Percentiles rank a stretch among this genome's conserved stretches.
These are phyloP conservation scores for Penaeus monodon DNA, from an alignment of 2,888 invertebrate species.

Conservation along the genomic window DNA sequence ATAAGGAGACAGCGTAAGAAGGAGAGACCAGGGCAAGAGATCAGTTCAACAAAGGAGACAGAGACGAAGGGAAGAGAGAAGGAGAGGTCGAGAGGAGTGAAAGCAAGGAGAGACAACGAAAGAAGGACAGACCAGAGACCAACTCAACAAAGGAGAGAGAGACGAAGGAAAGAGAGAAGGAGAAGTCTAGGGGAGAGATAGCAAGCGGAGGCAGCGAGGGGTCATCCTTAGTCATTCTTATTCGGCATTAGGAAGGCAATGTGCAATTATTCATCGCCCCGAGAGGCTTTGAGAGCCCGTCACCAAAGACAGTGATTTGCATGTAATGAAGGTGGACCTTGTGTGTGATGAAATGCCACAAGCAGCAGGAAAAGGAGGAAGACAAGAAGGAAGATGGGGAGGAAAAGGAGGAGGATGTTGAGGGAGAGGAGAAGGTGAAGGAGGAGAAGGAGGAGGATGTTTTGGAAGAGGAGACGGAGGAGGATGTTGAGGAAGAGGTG, in stretches of 20 bases:
- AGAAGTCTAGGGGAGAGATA: too few relatives aligned
- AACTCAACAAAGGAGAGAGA: background rate
- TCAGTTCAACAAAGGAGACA: background rate
- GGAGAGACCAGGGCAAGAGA: background rate
- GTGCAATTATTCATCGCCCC: slow-evolving; percentile 45
- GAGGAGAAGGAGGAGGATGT: too few relatives aligned
- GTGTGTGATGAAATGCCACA: slow-evolving; percentile 51
- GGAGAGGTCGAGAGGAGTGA: background rate
- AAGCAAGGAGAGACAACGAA: too few relatives aligned
- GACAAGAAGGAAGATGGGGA: background rate
- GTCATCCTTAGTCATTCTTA: slow-evolving; percentile 32
- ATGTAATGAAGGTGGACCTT: slow-evolving; percentile 48
- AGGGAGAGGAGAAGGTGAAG: too few relatives aligned
- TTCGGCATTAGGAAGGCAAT: slow-evolving; percentile 41
- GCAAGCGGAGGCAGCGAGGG: too few relatives aligned
- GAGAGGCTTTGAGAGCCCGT: slow-evolving; percentile 37
- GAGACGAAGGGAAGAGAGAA: background rate
- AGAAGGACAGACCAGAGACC: background rate
- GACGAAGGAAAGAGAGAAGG: background rate
- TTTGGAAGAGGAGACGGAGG: too few relatives aligned
- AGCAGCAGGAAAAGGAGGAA: slow-evolving; percentile 14
- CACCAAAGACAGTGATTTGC: slow-evolving; percentile 52
- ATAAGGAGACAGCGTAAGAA: background rate
- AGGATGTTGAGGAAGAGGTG: too few relatives aligned
- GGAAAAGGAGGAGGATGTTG: background rate